Evolutionary conservation across 2,888 invertebrate species (phyloP), one percentile per base, ranked within the genome.

Genomic region (Plutella xylostella): DNA sequence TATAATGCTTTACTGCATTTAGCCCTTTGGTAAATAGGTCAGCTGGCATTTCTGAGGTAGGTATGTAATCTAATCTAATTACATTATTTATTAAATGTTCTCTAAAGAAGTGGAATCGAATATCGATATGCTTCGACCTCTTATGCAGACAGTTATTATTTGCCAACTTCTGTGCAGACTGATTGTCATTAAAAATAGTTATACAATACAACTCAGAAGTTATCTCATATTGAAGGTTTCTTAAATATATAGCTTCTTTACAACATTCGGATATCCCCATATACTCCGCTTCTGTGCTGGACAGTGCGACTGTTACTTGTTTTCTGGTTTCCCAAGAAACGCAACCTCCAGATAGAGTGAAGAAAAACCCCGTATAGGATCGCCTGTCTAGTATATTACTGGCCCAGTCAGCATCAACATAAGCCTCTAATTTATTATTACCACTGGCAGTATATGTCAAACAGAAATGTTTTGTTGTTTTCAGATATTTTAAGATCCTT

Each of bases 401-500:
- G 4, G 43, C 43, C 46, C 46, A 46, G 18, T 38, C 46, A 20
- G 43, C 43, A 43, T 46, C 46, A 12, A 38, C 38, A 30, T 42
- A 46, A 34, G 43, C 46, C 30, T 37, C 17, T 9, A 35, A 14
- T n/a, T 42, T 33, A 3, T 25, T n/a, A 35, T 42, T 35, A 15
- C 20, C n/a, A n/a, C n/a, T 28, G 7, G 38, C 45, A 33, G 45
- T 43, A 43, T 46, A 56, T 28, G 44, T 54, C 12, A 56, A 34
- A 33, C 51, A 46, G 48, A 47, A 49, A 43, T 9, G 28, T 44
- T 47, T 50, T 33, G 51, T 53, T 15, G 45, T 44, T 5, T 41
- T 18, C 37, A 54, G 48, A 42, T 52, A 51, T 45, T 42, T 46
- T 35, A 53, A 21, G 9, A 52, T 33, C 17, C 49, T 45, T 42